Evolutionary conservation across 2,113 vertebrate genomes (phyloP).

Genomic region (Dromiciops gliroides): DNA sequence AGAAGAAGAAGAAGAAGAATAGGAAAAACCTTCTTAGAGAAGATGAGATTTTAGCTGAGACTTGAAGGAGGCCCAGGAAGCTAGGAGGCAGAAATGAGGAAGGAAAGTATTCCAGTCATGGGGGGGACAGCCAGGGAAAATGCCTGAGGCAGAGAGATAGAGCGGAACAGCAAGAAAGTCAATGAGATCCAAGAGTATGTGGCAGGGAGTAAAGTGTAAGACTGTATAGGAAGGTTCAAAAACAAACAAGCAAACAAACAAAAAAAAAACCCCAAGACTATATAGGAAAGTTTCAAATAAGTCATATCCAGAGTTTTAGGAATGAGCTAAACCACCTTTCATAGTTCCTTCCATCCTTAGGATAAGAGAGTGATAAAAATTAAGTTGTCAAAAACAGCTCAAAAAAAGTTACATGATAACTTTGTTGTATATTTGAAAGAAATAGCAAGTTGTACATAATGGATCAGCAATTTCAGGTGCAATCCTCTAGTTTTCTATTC

Average conservation of each 20-base stretch:
- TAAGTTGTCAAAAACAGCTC: neutral
- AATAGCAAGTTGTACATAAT: too few species aligned
- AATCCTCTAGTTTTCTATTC: too few species aligned
- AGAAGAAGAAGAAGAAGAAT: too few species aligned
- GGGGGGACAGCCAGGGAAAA: neutral
- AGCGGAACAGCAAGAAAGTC: neutral
- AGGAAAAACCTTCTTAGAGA: neutral
- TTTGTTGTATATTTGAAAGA: too few species aligned
- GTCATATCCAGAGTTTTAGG: neutral
- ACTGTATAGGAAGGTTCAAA: too few species aligned
- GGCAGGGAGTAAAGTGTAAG: neutral
- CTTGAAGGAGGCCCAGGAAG: neutral
- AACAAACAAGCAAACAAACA: too few species aligned
- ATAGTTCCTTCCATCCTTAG: neutral
- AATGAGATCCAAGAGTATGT: neutral
- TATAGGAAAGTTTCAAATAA: neutral
- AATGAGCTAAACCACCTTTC: neutral
- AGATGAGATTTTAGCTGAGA: neutral
- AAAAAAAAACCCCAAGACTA: neutral
- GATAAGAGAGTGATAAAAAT: neutral
- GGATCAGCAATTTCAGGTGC: too few species aligned
- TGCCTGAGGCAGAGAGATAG: neutral
- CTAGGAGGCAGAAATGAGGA: neutral
- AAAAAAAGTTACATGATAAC: too few species aligned
- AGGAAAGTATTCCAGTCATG: neutral